phyloP scores from a whole-genome alignment of 2,888 invertebrate species.

The Nomada fabriciana region DNA sequence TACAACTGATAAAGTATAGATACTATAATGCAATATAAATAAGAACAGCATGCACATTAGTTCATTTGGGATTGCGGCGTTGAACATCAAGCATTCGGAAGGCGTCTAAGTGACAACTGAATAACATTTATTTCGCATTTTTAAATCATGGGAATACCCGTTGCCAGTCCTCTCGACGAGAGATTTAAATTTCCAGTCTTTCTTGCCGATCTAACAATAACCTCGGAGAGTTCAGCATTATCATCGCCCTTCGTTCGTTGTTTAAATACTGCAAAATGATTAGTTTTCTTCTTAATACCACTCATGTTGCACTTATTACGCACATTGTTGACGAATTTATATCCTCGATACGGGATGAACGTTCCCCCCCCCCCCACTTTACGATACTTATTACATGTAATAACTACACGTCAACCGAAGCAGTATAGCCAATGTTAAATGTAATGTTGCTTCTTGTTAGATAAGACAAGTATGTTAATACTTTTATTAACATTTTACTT shows the following conservation, averaged over 20 bases:
- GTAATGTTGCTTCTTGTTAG: neutral
- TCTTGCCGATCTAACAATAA: conserved; percentile 91
- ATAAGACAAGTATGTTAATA: neutral
- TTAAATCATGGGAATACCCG: conserved; percentile 86
- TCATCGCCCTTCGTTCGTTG: conserved; percentile 90
- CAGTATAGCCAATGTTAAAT: neutral
- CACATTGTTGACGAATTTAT: conserved; percentile 46
- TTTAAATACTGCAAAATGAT: conserved; percentile 87
- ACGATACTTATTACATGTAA: neutral
- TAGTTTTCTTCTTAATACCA: conserved; percentile 66
- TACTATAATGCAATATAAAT: conserved; percentile 9
- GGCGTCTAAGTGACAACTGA: conserved; percentile 41
- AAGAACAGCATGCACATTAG: conserved; percentile 50
- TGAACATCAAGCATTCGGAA: conserved; percentile 45
- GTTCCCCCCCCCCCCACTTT: conserved; percentile 11
- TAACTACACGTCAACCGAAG: neutral
- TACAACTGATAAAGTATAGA: neutral
- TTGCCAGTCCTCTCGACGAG: conserved; percentile 89
- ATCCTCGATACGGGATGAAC: conserved; percentile 35
- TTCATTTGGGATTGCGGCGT: conserved; percentile 40
- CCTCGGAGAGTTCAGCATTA: conserved; percentile 88
- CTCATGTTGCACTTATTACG: conserved; percentile 59
- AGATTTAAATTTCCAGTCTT: conserved; percentile 93
- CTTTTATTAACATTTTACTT: neutral
- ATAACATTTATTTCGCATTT: conserved; percentile 35